These are phyloP conservation scores for Tapirus indicus DNA, from an alignment of 2,797 vertebrate species.

Conservation along the genomic window DNA sequence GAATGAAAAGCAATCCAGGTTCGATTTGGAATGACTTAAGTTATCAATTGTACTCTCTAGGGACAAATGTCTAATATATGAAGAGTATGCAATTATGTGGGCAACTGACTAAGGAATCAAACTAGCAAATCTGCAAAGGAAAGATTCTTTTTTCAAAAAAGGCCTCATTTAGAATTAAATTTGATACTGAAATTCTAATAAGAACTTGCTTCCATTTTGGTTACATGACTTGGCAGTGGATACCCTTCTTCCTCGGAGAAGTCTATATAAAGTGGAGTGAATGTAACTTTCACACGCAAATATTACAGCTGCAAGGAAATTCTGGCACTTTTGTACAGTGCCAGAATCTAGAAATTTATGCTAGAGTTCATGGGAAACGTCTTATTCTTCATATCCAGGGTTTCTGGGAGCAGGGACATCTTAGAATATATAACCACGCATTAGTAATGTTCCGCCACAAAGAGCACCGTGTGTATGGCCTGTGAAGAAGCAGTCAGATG, in stretches of 20 bases:
- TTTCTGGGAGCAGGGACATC: not conserved
- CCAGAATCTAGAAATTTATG: conserved; percentile 18
- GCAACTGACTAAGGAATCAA: not conserved
- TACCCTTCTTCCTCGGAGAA: not conserved
- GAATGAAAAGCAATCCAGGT: conserved; percentile 5
- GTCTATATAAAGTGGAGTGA: conserved; percentile 55
- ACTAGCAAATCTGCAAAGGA: not conserved
- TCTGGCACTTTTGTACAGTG: conserved; percentile 28
- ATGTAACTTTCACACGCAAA: conserved; percentile 40
- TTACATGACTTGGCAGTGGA: conserved; percentile 24
- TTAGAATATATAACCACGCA: not conserved
- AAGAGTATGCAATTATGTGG: not conserved
- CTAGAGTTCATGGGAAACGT: not conserved
- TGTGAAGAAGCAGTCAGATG: not conserved
- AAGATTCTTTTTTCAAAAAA: not conserved
- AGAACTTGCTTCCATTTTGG: conserved; percentile 61
- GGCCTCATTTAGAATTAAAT: not conserved
- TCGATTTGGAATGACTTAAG: not conserved
- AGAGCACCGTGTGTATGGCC: not conserved
- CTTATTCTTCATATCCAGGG: not conserved
- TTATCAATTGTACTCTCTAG: not conserved
- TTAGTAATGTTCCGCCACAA: not conserved
- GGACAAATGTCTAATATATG: not conserved
- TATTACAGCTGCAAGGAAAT: conserved; percentile 34
- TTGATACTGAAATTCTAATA: conserved; percentile 60